A percentile compares a stretch with the other conserved stretches of the same genome.
Conservation (phyloP, 64 coral and sea anemone genomes). For the Montipora sp. region DNA sequence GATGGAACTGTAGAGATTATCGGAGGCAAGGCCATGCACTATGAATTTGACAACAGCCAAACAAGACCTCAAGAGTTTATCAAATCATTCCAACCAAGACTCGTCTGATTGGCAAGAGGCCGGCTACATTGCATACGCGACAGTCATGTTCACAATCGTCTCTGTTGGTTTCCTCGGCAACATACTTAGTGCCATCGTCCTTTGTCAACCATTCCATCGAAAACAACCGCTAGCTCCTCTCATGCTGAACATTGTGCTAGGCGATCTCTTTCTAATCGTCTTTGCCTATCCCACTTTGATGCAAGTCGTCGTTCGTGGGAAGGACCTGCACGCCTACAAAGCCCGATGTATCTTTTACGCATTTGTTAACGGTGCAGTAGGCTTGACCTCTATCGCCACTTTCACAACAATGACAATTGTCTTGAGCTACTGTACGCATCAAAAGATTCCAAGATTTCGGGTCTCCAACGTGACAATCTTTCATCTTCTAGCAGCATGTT, state of each 20-base stretch:
- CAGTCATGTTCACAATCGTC: background rate
- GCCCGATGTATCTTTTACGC: conserved; percentile 15
- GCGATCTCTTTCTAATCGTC: conserved; percentile 24
- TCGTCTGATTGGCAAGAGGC: background rate
- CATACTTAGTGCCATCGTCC: conserved; percentile 17
- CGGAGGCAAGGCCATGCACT: no score
- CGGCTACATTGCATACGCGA: background rate
- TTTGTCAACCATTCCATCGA: conserved; percentile 8
- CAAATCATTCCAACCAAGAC: background rate
- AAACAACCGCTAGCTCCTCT: conserved; percentile 10
- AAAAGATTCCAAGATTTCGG: background rate
- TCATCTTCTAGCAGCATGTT: background rate
- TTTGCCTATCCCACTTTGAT: conserved; percentile 51
- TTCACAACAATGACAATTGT: conserved; percentile 48
- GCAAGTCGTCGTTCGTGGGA: background rate
- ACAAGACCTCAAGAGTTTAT: background rate
- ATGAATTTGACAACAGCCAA: background rate
- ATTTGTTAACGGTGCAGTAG: conserved; percentile 52
- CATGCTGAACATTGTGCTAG: conserved; percentile 32
- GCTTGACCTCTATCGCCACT: conserved; percentile 53
- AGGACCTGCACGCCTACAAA: background rate
- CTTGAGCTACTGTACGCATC: conserved; percentile 24
- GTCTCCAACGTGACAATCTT: background rate
- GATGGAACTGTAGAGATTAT: no score
- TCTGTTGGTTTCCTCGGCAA: conserved; percentile 27